Percentiles rank a stretch among this genome's conserved stretches.
Evolutionary conservation across 1,140 invertebrate genomes (phyloP).

Genomic region (Aricia agestis): DNA sequence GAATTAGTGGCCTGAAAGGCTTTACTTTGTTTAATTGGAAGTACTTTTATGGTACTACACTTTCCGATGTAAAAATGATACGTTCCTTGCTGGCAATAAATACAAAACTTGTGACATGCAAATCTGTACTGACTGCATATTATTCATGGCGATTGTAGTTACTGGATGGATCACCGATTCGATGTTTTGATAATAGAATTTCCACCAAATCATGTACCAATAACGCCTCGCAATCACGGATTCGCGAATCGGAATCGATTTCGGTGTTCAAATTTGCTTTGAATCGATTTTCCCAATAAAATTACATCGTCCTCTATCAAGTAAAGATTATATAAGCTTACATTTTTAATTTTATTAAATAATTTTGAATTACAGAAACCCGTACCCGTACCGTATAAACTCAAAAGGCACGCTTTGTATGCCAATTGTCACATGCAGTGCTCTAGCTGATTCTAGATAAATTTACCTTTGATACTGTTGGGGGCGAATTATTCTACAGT

Average conservation of each 20-base stretch:
- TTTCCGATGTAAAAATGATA: slow-evolving; percentile 24
- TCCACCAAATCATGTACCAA: slow-evolving; percentile 14
- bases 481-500: too few species aligned
- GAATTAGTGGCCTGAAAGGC: neutral
- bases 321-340: too few species aligned
- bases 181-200: slow-evolving; percentile 46
- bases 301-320: too few species aligned
- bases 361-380: too few species aligned
- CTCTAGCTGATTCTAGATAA: too few species aligned
- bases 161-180: slow-evolving; percentile 43
- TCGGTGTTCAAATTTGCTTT: slow-evolving; percentile 15
- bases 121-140: slow-evolving; percentile 62
- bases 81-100: slow-evolving; percentile 55
- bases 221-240: neutral
- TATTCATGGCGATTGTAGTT: slow-evolving; percentile 57
- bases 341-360: too few species aligned
- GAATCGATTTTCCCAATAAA: too few species aligned
- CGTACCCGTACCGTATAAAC: too few species aligned
- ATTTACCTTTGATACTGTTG: too few species aligned
- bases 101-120: slow-evolving; percentile 60
- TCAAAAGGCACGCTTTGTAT: too few species aligned
- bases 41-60: neutral
- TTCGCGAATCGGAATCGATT: slow-evolving; percentile 5
- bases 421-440: too few species aligned
- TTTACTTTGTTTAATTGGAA: neutral